A percentile compares a stretch with the other conserved stretches of the same genome.
These are phyloP conservation scores for Pelagia noctiluca DNA, from an alignment of 30 jellyfish, hydroid and myxozoan genomes.

Conservation along the genomic window DNA sequence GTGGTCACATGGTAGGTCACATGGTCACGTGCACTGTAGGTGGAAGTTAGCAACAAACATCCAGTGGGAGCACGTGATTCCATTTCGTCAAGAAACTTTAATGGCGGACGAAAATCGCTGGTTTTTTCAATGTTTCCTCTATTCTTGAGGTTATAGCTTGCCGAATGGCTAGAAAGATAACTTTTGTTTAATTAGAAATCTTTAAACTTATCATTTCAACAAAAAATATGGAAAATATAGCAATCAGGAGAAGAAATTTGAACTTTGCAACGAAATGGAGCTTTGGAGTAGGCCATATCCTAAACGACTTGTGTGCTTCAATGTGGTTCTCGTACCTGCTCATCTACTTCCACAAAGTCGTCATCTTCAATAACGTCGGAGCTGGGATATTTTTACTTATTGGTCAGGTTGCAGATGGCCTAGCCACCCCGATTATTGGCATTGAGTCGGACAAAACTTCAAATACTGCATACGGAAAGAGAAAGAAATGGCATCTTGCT, in stretches of 20 bases:
- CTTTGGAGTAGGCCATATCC: slow-evolving; percentile 96
- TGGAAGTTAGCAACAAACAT: no score
- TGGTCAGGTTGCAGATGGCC: slow-evolving; percentile 96
- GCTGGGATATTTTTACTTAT: slow-evolving; percentile 84
- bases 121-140: no score
- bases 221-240: not conserved
- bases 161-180: no score
- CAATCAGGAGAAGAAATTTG: slow-evolving; percentile 9
- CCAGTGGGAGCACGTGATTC: no score
- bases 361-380: slow-evolving; percentile 53
- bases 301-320: slow-evolving; percentile 92
- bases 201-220: slow-evolving; percentile 11
- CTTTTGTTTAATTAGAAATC: no score
- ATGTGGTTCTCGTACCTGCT: slow-evolving; percentile 97
- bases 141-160: no score
- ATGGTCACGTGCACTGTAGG: no score
- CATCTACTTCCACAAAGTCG: slow-evolving; percentile 86
- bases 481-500: slow-evolving; percentile 90
- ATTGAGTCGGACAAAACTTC: slow-evolving; percentile 80
- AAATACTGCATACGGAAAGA: slow-evolving; percentile 73
- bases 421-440: slow-evolving; percentile 94
- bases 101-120: no score
- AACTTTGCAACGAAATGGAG: slow-evolving; percentile 37
- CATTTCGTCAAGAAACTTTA: no score
- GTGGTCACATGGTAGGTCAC: no score